These are phyloP conservation scores for Drosophila pallidifrons DNA, from an alignment of 1,140 invertebrate genomes.

Conservation along the genomic window DNA sequence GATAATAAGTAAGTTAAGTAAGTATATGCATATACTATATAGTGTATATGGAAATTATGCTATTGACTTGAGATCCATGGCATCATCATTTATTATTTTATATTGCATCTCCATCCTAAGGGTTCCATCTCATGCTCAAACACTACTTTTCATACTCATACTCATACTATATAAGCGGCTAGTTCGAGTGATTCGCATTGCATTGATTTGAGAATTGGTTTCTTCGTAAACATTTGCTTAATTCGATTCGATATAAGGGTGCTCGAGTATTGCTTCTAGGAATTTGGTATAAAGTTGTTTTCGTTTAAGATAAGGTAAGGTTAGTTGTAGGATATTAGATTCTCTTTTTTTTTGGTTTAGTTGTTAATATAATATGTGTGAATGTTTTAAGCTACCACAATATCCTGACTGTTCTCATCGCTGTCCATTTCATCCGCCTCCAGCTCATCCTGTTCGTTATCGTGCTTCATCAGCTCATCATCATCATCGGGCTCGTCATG, in stretches of 20 bases:
- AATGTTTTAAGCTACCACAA: constrained; percentile 77
- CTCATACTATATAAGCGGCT: constrained; percentile 56
- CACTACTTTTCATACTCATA: constrained; percentile 31
- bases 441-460: constrained; percentile 37
- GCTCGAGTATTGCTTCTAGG: constrained; percentile 80
- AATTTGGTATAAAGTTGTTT: constrained; percentile 66
- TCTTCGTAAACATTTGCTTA: constrained; percentile 26
- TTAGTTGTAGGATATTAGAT: constrained; percentile 23
- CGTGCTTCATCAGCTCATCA: constrained; percentile 30
- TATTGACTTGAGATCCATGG: constrained; percentile 71
- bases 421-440: constrained; percentile 72
- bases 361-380: background rate
- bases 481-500: constrained; percentile 54
- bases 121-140: constrained; percentile 32
- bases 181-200: constrained; percentile 60
- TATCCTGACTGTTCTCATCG: constrained; percentile 84
- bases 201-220: constrained; percentile 21
- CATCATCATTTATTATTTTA: constrained; percentile 14
- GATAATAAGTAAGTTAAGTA: constrained; percentile 34
- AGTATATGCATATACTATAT: constrained; percentile 22
- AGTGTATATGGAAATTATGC: constrained; percentile 52
- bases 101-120: constrained; percentile 13
- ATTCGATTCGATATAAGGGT: constrained; percentile 74
- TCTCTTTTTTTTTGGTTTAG: background rate
- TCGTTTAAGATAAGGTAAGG: constrained; percentile 24